A percentile compares a stretch with the other conserved stretches of the same genome.
Conservation (phyloP, 2,888 invertebrate species). For the Perizoma flavofasciatum region DNA sequence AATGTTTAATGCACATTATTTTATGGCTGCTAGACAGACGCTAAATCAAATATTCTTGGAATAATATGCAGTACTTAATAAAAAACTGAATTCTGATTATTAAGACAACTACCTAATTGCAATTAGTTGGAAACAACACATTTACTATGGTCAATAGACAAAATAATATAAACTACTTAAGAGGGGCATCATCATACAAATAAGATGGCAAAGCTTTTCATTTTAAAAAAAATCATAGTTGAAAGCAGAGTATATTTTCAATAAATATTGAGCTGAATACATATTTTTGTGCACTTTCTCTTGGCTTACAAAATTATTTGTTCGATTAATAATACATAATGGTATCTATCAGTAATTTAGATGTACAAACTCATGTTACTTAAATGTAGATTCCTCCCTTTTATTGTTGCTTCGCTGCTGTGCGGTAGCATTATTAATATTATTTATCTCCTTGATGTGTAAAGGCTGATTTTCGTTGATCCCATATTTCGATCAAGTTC, state of each 20-base stretch:
- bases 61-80: no score
- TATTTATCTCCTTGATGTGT: conserved; percentile 48
- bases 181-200: no score
- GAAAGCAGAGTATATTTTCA: no score
- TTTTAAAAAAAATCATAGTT: no score
- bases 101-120: not conserved
- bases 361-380: conserved; percentile 56
- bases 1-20: no score
- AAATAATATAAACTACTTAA: no score
- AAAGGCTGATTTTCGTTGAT: conserved; percentile 33
- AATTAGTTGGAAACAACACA: no score
- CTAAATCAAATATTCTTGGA: not conserved
- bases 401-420: conserved; percentile 35
- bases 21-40: no score
- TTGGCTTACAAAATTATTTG: conserved; percentile 30
- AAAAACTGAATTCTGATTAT: not conserved
- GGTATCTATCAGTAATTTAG: conserved; percentile 34
- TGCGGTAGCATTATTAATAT: conserved; percentile 37
- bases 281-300: no score
- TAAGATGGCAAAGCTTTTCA: no score
- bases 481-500: not conserved
- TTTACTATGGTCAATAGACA: no score
- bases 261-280: no score
- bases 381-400: conserved; percentile 56
- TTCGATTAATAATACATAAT: conserved; percentile 38